Evolutionary conservation across 2,888 invertebrate genomes (phyloP).

Genomic region (Cephus nigrinus): DNA sequence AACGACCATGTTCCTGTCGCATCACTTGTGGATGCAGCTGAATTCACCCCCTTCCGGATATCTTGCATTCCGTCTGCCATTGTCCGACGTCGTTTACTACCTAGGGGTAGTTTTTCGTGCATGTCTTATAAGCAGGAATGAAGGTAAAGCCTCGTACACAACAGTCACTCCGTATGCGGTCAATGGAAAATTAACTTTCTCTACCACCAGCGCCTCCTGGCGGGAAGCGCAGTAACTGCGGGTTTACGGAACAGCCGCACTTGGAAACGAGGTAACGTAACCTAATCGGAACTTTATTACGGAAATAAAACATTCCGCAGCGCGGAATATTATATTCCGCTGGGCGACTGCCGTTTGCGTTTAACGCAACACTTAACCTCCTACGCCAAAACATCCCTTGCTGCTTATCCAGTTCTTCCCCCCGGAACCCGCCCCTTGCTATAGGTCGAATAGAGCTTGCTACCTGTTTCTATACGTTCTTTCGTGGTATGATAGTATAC

Average conservation of each 20-base stretch:
- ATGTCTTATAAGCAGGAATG: not conserved
- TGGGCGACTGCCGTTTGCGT: conserved; percentile 50
- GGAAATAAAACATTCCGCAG: conserved; percentile 38
- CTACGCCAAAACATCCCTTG: conserved; percentile 15
- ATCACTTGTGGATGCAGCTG: not conserved
- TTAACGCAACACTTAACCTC: conserved; percentile 51
- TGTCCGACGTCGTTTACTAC: not conserved
- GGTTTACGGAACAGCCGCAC: not conserved
- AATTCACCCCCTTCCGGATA: not conserved
- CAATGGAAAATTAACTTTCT: not conserved
- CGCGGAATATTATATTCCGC: conserved; percentile 34
- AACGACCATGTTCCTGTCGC: not conserved
- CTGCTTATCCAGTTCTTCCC: not conserved
- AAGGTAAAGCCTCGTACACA: not conserved
- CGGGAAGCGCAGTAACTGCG: not conserved
- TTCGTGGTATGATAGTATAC: not conserved
- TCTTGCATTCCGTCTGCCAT: not conserved
- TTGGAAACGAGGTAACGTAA: not conserved
- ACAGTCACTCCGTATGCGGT: not conserved
- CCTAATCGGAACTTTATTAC: conserved; percentile 46
- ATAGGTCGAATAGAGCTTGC: not conserved
- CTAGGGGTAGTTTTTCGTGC: not conserved
- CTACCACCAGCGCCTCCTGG: not conserved
- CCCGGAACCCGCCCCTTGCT: not conserved
- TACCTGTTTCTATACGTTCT: not conserved